These are phyloP conservation scores for Theristicus caerulescens DNA, from an alignment of 2,113 vertebrate species.

Conservation along the genomic window DNA sequence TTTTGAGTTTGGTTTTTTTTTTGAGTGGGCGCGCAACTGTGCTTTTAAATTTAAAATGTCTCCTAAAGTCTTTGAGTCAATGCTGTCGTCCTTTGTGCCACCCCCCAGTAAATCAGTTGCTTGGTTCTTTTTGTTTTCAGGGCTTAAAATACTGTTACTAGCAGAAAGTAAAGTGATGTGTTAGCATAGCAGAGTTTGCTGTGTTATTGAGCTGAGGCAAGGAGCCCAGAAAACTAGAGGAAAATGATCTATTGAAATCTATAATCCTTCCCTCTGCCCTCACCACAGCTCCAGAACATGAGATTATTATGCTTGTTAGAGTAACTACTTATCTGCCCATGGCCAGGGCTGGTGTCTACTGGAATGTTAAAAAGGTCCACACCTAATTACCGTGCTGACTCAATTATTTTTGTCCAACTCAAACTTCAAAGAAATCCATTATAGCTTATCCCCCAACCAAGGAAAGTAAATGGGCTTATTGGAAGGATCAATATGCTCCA, in stretches of 20 bases:
- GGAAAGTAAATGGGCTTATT: not conserved
- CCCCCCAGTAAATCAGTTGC: not conserved
- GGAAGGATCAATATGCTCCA: not conserved
- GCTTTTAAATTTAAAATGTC: not conserved
- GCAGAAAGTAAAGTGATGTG: not conserved
- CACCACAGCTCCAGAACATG: not conserved
- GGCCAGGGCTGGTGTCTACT: not conserved
- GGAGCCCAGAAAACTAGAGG: conserved; percentile 42
- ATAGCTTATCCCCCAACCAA: not conserved
- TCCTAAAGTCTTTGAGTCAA: not conserved
- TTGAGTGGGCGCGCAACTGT: not conserved
- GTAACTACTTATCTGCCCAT: not conserved
- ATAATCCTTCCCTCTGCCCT: not conserved
- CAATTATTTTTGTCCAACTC: conserved; percentile 16
- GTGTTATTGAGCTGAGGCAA: conserved; percentile 31
- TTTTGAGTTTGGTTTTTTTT: not conserved
- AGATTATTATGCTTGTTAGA: conserved; percentile 4
- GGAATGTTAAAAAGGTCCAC: not conserved
- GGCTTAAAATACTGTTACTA: not conserved
- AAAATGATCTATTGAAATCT: not conserved
- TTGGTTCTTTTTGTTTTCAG: not conserved
- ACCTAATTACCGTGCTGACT: not conserved
- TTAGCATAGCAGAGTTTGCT: conserved; percentile 18
- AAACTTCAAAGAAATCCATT: not conserved
- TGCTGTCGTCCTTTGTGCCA: not conserved